phyloP scores from a whole-genome alignment of 2,113 vertebrate species.

The Laticauda colubrina region DNA sequence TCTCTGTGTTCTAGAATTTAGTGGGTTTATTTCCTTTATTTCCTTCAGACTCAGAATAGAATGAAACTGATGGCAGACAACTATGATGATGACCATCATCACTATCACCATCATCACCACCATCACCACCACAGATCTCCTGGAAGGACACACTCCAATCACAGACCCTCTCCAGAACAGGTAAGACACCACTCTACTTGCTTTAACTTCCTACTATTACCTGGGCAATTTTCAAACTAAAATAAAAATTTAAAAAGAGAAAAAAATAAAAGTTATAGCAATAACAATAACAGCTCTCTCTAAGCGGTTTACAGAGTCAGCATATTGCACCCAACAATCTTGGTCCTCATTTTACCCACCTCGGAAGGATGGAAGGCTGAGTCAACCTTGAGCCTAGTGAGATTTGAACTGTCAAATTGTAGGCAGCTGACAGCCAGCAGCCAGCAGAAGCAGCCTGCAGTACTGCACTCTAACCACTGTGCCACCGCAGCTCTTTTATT shows the following conservation, averaged over 20 bases:
- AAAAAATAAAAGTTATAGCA: conserved; percentile 44
- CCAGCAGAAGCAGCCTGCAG: too few relatives aligned
- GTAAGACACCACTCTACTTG: conserved; percentile 65
- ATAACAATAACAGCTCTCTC: too few relatives aligned
- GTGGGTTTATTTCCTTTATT: conserved; percentile 37
- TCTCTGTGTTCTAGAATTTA: conserved; percentile 32
- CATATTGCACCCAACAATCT: too few relatives aligned
- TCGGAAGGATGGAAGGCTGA: too few relatives aligned
- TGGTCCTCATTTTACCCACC: too few relatives aligned
- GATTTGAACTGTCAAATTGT: too few relatives aligned
- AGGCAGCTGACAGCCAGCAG: too few relatives aligned
- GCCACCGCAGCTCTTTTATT: too few relatives aligned
- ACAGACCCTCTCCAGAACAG: conserved; percentile 90
- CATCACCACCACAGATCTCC: conserved; percentile 82
- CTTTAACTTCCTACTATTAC: conserved; percentile 40
- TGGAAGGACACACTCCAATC: conserved; percentile 85
- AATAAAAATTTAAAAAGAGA: conserved; percentile 60
- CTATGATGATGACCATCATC: conserved; percentile 94
- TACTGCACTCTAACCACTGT: too few relatives aligned
- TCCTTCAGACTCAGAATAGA: conserved; percentile 91
- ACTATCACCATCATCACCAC: conserved; percentile 82
- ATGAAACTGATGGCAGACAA: conserved; percentile 98
- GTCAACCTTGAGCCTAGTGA: too few relatives aligned
- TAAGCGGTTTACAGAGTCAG: too few relatives aligned
- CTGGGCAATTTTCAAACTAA: conserved; percentile 54